These are phyloP conservation scores for Leptura quadrifasciata DNA, from an alignment of 2,888 invertebrate species.

Conservation along the genomic window DNA sequence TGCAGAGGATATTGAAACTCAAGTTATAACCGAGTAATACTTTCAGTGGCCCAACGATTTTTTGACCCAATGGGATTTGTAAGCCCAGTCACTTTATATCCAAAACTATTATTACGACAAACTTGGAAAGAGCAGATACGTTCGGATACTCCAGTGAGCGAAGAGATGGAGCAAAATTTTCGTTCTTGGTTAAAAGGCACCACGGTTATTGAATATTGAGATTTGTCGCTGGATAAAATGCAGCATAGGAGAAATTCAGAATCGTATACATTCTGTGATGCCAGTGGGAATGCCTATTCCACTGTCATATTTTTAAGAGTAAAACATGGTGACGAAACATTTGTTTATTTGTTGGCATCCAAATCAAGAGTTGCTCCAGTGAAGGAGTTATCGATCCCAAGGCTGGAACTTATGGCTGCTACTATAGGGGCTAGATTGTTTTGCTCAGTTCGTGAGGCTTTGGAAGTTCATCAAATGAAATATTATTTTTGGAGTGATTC, in stretches of 20 bases:
- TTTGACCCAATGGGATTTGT: not conserved
- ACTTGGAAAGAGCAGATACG: no score
- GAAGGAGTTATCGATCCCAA: not conserved
- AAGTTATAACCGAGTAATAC: slow-evolving; percentile 6
- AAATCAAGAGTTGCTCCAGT: not conserved
- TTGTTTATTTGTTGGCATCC: no score
- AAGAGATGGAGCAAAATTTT: not conserved
- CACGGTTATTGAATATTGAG: not conserved
- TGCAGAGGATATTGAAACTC: slow-evolving; percentile 1
- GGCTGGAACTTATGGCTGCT: slow-evolving; percentile 6
- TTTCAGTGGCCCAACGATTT: not conserved
- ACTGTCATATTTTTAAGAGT: no score
- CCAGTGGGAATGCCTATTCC: no score
- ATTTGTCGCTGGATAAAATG: not conserved
- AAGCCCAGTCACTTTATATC: no score
- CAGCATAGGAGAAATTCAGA: not conserved
- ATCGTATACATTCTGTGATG: slow-evolving; percentile 2
- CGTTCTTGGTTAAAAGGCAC: not conserved
- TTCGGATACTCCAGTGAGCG: not conserved
- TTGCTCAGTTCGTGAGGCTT: no score
- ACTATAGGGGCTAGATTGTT: slow-evolving; percentile 3
- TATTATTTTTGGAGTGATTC: no score
- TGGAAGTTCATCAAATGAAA: no score
- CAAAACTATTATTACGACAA: no score
- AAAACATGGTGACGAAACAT: not conserved